phyloP scores from a whole-genome alignment of 2,888 invertebrate genomes.

The Drosophila histrio region DNA sequence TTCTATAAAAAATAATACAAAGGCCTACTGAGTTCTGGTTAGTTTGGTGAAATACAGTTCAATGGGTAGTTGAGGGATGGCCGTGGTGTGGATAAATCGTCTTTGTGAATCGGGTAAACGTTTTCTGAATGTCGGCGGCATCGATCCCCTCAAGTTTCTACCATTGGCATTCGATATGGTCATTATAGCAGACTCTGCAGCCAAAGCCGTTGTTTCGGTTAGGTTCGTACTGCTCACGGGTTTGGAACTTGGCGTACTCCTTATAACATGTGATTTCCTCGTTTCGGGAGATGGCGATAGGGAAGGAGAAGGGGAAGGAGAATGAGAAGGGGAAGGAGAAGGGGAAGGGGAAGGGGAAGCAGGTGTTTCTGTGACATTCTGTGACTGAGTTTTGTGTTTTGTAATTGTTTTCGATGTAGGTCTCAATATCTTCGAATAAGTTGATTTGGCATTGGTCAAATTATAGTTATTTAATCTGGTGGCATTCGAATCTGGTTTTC shows the following conservation, averaged over 20 bases:
- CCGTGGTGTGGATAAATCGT: slow-evolving; percentile 8
- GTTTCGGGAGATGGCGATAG: not conserved
- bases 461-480: slow-evolving; percentile 18
- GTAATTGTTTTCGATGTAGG: slow-evolving; percentile 5
- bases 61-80: slow-evolving; percentile 22
- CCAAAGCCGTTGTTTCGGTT: slow-evolving; percentile 35
- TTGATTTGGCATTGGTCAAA: slow-evolving; percentile 5
- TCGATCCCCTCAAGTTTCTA: slow-evolving; percentile 25
- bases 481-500: not conserved
- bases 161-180: slow-evolving; percentile 58
- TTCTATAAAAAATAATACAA: not conserved
- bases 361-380: slow-evolving; percentile 6
- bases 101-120: not conserved
- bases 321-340: too few relatives aligned
- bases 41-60: slow-evolving; percentile 27
- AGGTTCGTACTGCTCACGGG: not conserved
- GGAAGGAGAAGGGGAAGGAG: too few relatives aligned
- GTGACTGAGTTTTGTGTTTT: not conserved
- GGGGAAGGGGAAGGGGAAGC: too few relatives aligned
- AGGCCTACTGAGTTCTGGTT: not conserved
- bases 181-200: slow-evolving; percentile 61
- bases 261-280: not conserved
- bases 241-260: slow-evolving; percentile 1
- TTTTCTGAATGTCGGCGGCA: slow-evolving; percentile 32
- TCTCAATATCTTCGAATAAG: slow-evolving; percentile 12